These are phyloP conservation scores for Timandra comae DNA, from an alignment of 2,888 invertebrate species.

Conservation along the genomic window DNA sequence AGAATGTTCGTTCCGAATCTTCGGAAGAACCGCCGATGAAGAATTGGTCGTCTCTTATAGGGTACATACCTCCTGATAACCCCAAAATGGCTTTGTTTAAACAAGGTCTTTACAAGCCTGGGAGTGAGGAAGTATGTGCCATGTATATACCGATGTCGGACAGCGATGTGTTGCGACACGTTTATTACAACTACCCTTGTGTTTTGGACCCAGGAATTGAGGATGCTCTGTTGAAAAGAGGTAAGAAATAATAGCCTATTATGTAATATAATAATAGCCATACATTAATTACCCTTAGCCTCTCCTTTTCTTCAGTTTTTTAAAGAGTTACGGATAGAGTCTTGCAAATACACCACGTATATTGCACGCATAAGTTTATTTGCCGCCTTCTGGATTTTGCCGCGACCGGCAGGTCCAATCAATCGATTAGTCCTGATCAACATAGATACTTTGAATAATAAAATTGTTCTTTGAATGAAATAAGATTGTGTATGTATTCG, in stretches of 20 bases:
- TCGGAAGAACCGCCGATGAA: slow-evolving; percentile 31
- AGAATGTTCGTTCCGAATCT: slow-evolving; percentile 14
- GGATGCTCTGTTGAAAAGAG: slow-evolving; percentile 30
- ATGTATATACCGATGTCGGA: slow-evolving; percentile 39
- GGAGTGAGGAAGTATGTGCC: slow-evolving; percentile 41
- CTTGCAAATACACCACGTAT: too few relatives aligned
- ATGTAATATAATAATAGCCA: too few relatives aligned
- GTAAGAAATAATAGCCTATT: slow-evolving; percentile 2
- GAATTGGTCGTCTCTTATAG: slow-evolving; percentile 30
- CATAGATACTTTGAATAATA: too few relatives aligned
- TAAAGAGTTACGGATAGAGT: too few relatives aligned
- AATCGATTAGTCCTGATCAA: too few relatives aligned
- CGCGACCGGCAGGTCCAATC: too few relatives aligned
- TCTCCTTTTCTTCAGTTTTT: too few relatives aligned
- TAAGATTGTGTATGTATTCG: too few relatives aligned
- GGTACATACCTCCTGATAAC: slow-evolving; percentile 12
- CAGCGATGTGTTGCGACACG: slow-evolving; percentile 33
- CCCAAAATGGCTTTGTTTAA: slow-evolving; percentile 29
- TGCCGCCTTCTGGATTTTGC: too few relatives aligned
- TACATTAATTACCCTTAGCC: too few relatives aligned
- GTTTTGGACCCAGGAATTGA: slow-evolving; percentile 36
- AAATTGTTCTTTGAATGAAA: too few relatives aligned
- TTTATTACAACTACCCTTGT: slow-evolving; percentile 35
- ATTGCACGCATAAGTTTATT: too few relatives aligned
- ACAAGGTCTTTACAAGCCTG: slow-evolving; percentile 35